Evolutionary conservation across 2,113 vertebrate genomes (phyloP).

Genomic region (Carassius gibelio): DNA sequence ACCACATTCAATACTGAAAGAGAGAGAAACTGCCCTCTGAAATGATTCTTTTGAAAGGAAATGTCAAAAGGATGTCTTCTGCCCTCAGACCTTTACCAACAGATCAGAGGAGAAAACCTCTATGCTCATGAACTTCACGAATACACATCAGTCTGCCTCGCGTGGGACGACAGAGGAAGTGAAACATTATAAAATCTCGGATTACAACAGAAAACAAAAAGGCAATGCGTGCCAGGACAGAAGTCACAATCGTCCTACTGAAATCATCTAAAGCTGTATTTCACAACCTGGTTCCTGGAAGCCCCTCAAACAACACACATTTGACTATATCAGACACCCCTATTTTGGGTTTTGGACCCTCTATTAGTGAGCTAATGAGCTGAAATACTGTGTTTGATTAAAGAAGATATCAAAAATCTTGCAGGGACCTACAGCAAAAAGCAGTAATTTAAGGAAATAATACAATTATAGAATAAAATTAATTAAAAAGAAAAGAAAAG

Average conservation of each 20-base stretch:
- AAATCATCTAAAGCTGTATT: not conserved
- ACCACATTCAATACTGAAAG: not conserved
- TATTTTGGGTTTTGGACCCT: not conserved
- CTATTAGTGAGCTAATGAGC: not conserved
- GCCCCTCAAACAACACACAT: not conserved
- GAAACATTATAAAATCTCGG: not conserved
- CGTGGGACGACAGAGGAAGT: conserved; percentile 10
- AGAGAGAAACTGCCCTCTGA: not conserved
- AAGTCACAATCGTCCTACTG: not conserved
- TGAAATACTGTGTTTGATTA: not conserved
- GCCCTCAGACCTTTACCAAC: conserved; percentile 29
- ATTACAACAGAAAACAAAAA: conserved; percentile 26
- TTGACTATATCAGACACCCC: not conserved
- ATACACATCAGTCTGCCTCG: conserved; percentile 37
- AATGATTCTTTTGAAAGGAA: not conserved
- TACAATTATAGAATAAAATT: too few relatives aligned
- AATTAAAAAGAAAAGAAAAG: too few relatives aligned
- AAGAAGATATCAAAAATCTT: too few relatives aligned
- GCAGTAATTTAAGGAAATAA: too few relatives aligned
- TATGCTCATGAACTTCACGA: conserved; percentile 35
- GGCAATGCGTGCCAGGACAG: not conserved
- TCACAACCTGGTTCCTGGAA: not conserved
- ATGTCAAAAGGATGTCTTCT: conserved; percentile 17
- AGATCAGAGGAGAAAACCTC: conserved; percentile 43
- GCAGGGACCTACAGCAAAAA: too few relatives aligned